Percentiles rank a stretch among this genome's conserved stretches.
Evolutionary conservation across 2,797 vertebrate genomes (phyloP).

Genomic region (Harpagifer antarcticus): DNA sequence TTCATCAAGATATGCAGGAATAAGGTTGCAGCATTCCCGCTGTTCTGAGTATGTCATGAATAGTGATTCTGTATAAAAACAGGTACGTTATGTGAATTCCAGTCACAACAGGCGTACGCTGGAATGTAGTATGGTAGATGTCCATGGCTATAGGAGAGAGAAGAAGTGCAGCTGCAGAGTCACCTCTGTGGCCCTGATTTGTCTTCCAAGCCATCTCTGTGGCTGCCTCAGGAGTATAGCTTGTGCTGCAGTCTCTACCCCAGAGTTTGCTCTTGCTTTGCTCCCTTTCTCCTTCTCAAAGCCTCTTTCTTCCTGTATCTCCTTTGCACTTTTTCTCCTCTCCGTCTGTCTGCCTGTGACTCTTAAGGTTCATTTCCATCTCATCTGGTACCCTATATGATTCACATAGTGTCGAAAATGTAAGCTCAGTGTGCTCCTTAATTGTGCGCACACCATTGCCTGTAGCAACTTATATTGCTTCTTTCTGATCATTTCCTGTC

Average conservation of each 20-base stretch:
- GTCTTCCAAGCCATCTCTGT: constrained; percentile 68
- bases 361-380: constrained; percentile 41
- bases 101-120: constrained; percentile 5
- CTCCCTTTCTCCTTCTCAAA: constrained; percentile 35
- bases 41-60: constrained; percentile 46
- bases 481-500: constrained; percentile 24
- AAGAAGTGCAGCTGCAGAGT: constrained; percentile 70
- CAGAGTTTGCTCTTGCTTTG: constrained; percentile 68
- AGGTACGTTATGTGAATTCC: constrained; percentile 39
- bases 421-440: constrained; percentile 28
- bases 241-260: constrained; percentile 64
- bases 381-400: neutral
- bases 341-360: constrained; percentile 7
- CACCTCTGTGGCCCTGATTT: constrained; percentile 77
- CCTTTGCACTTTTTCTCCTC: constrained; percentile 22
- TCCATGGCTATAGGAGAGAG: constrained; percentile 33
- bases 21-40: constrained; percentile 38
- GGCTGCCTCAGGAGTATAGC: constrained; percentile 66
- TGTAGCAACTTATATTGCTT: constrained; percentile 14
- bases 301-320: constrained; percentile 16
- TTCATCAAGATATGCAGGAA: constrained; percentile 62
- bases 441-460: constrained; percentile 20
- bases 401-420: constrained; percentile 16
- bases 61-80: constrained; percentile 61
- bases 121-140: constrained; percentile 12